phyloP scores from a whole-genome alignment of 2,888 invertebrate genomes.

The Dinocampus coccinellae region DNA sequence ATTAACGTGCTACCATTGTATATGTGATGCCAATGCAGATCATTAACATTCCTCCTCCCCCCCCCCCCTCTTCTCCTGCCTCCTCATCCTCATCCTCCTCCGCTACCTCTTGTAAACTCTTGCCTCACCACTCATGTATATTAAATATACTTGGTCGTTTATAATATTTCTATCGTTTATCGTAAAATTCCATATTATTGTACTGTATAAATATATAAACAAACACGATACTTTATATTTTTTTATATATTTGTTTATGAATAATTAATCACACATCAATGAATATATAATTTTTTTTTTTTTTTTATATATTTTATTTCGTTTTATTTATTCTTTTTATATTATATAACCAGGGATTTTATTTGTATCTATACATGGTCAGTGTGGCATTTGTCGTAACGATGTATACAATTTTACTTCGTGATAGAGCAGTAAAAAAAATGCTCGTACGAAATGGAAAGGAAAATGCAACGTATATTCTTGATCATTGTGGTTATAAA shows the following conservation, averaged over 20 bases:
- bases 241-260: background rate
- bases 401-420: slow-evolving; percentile 77
- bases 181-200: background rate
- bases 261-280: background rate
- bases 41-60: slow-evolving; percentile 36
- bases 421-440: slow-evolving; percentile 75
- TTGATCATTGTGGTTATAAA: slow-evolving; percentile 42
- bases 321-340: background rate
- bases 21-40: slow-evolving; percentile 38
- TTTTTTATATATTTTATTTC: background rate
- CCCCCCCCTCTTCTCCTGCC: slow-evolving; percentile 32
- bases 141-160: slow-evolving; percentile 19
- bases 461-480: slow-evolving; percentile 51
- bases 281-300: background rate
- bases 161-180: slow-evolving; percentile 25
- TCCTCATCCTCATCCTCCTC: too few relatives aligned
- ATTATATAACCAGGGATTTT: slow-evolving; percentile 77
- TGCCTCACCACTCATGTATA: background rate
- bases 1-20: slow-evolving; percentile 33
- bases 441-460: slow-evolving; percentile 55
- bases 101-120: too few relatives aligned
- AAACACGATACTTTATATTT: too few relatives aligned
- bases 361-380: slow-evolving; percentile 83
- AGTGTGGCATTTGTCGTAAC: slow-evolving; percentile 84
- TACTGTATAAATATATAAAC: too few relatives aligned